A percentile compares a stretch with the other conserved stretches of the same genome.
phyloP scores from a whole-genome alignment of 2,888 invertebrate genomes.

The Cantharis flavilabris region DNA sequence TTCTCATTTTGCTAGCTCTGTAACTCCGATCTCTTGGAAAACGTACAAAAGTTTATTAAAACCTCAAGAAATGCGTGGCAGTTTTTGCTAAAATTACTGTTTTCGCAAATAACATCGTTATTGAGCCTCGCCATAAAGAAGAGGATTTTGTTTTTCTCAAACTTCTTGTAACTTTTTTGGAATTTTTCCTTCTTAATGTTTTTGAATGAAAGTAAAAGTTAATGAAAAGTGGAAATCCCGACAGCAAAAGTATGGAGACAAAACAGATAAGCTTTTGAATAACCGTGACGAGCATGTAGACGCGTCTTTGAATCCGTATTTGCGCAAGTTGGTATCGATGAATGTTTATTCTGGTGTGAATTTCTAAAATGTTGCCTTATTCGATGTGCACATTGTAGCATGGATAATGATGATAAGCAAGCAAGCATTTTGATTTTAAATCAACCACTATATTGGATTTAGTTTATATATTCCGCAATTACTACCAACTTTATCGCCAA shows the following conservation, averaged over 20 bases:
- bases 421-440: neutral
- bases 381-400: slow-evolving; percentile 5
- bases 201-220: neutral
- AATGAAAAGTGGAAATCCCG: neutral
- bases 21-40: neutral
- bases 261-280: neutral
- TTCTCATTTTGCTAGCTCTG: neutral
- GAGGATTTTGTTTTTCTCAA: neutral
- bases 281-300: neutral
- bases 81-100: neutral
- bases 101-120: neutral
- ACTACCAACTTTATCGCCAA: slow-evolving; percentile 4
- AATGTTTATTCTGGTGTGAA: neutral
- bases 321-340: neutral
- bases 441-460: neutral
- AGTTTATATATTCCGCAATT: slow-evolving; percentile 7
- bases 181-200: neutral
- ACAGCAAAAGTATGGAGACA: neutral
- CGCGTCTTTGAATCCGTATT: neutral
- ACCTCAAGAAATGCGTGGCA: neutral
- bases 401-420: slow-evolving; percentile 2
- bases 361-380: neutral
- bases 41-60: neutral
- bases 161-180: neutral
- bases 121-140: neutral